Evolutionary conservation across 2,113 vertebrate genomes (phyloP), one percentile per base, ranked within the genome.

Genomic region (Hippoglossus stenolepis): DNA sequence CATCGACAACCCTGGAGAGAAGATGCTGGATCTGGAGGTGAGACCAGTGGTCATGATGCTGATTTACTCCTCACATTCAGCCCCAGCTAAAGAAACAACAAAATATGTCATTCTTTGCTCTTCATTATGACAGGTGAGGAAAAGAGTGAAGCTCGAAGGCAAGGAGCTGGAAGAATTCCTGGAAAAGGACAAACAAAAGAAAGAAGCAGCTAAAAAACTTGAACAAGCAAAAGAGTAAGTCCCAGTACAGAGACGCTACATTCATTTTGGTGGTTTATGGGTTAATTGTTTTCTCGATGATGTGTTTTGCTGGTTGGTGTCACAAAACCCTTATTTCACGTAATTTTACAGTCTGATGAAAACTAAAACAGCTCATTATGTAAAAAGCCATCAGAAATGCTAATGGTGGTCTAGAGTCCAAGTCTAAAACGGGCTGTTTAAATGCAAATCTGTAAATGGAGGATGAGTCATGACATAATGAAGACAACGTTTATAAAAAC

Each of bases 141-240:
- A 97, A 89, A 95, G 98, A 77, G 97, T 98, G 59, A 98, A 98
- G 78, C 95, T 99, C 1, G 98, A 99, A 94, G 98, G 97, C 79
- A 97, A 96, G 77, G 98, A 99, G 72, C 95, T 99, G 77, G 98
- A 99, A 57, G 98, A 99, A 51, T 99, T 95, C 77, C 68, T 99
- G 26, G 98, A 99, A 83, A 99, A 97, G 80, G 98, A 99, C 58
- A 99, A 96, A 80, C 84, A 96, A 23, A 99, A 99, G 92, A 99
- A 99, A 87, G 98, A 99, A 92, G 97, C 96, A 20, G 97, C 97
- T 11, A 99, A 98, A 90, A 99, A 99, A 83, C 93, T 99, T 15
- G 98, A 99, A 88, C 98, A 99, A 83, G 97, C 95, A n/a, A 99
- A 99, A 94, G 98, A 99, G 98, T 99, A 88, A 95, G 97, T 95